These are phyloP conservation scores for Spodoptera littoralis DNA, from an alignment of 2,888 invertebrate genomes.

Conservation along the genomic window DNA sequence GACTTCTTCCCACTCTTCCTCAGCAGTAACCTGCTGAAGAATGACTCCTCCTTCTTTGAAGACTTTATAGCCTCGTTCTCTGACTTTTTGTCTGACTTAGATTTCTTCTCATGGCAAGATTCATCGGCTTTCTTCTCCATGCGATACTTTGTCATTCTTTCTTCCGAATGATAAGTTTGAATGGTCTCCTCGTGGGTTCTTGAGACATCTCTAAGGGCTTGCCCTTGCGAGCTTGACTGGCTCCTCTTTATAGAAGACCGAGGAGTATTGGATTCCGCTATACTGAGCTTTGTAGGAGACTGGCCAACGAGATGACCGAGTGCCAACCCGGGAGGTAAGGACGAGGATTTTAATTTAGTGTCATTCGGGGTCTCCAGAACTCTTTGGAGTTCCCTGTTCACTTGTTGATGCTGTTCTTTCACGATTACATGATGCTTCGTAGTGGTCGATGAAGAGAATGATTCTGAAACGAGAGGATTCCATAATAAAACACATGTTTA, in stretches of 20 bases:
- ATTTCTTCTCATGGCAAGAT: constrained; percentile 85
- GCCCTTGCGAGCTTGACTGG: constrained; percentile 86
- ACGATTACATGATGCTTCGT: constrained; percentile 82
- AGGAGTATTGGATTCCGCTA: constrained; percentile 80
- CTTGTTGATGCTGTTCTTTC: constrained; percentile 79
- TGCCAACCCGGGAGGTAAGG: constrained; percentile 90
- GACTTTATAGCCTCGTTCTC: constrained; percentile 85
- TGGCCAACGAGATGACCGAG: constrained; percentile 85
- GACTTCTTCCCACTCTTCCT: constrained; percentile 92
- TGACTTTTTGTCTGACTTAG: constrained; percentile 83
- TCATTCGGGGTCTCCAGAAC: constrained; percentile 83
- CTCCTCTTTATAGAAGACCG: constrained; percentile 85
- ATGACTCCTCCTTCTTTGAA: constrained; percentile 89
- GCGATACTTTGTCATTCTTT: constrained; percentile 76
- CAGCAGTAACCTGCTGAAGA: constrained; percentile 91
- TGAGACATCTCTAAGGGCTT: constrained; percentile 76
- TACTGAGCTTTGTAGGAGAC: constrained; percentile 86
- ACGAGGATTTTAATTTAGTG: constrained; percentile 90
- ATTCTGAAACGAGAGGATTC: constrained; percentile 74
- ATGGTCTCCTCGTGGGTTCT: constrained; percentile 68
- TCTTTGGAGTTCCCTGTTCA: constrained; percentile 80
- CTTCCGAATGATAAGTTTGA: constrained; percentile 73
- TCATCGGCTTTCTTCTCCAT: constrained; percentile 83
- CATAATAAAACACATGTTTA: constrained; percentile 1
- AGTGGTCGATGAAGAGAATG: constrained; percentile 87